phyloP scores from a whole-genome alignment of 2,888 invertebrate species.

The Harmothoe impar region DNA sequence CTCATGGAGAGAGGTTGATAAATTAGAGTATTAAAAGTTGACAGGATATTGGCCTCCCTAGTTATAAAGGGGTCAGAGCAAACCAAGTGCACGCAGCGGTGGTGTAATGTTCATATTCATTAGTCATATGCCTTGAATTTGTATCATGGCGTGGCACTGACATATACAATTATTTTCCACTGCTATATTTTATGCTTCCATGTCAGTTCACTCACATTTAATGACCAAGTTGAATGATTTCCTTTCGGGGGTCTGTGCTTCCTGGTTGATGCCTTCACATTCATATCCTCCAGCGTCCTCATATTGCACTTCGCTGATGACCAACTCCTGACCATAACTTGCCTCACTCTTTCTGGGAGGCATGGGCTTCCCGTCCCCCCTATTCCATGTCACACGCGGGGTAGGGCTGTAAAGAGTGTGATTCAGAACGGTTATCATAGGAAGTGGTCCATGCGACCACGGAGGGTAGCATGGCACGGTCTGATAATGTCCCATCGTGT shows the following conservation, averaged over 20 bases:
- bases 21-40: too few relatives aligned
- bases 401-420: constrained; percentile 89
- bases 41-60: too few relatives aligned
- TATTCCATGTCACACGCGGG: constrained; percentile 96
- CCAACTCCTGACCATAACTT: constrained; percentile 97
- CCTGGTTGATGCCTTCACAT: constrained; percentile 86
- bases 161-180: too few relatives aligned
- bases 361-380: constrained; percentile 90
- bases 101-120: too few relatives aligned
- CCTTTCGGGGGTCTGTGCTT: constrained; percentile 76
- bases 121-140: too few relatives aligned
- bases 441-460: background rate
- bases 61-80: too few relatives aligned
- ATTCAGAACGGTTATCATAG: background rate
- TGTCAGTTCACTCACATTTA: constrained; percentile 24
- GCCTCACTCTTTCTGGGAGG: constrained; percentile 85
- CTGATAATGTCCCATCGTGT: too few relatives aligned
- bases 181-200: too few relatives aligned
- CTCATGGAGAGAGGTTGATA: too few relatives aligned
- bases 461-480: too few relatives aligned
- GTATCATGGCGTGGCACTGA: too few relatives aligned
- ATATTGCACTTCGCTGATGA: constrained; percentile 75
- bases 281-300: constrained; percentile 96
- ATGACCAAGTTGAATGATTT: constrained; percentile 80
- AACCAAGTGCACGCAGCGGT: too few relatives aligned